phyloP scores from a whole-genome alignment of 2,888 invertebrate species.

The Drosophila borborema region DNA sequence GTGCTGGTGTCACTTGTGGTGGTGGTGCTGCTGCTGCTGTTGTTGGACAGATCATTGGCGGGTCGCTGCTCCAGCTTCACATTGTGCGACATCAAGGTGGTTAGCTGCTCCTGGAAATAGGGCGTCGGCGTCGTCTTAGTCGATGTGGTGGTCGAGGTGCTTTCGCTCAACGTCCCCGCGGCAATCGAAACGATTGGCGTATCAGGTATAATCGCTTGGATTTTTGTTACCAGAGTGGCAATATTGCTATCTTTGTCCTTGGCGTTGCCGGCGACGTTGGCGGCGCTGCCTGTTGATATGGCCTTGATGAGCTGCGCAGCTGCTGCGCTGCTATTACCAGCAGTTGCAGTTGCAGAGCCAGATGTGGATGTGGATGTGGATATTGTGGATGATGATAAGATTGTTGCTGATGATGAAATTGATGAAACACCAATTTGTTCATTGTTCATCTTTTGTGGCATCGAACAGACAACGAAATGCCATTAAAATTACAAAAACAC shows the following conservation, averaged over 20 bases:
- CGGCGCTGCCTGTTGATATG: slow-evolving; percentile 60
- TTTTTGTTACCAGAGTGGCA: slow-evolving; percentile 62
- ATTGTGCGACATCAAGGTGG: slow-evolving; percentile 68
- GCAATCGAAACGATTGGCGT: slow-evolving; percentile 83
- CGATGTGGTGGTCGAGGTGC: slow-evolving; percentile 82
- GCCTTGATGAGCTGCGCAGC: slow-evolving; percentile 60
- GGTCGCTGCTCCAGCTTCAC: slow-evolving; percentile 49
- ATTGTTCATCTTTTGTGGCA: slow-evolving; percentile 80
- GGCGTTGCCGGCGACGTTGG: slow-evolving; percentile 14
- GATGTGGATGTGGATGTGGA: slow-evolving; percentile 36
- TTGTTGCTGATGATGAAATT: slow-evolving; percentile 51
- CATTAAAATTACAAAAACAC: slow-evolving; percentile 57
- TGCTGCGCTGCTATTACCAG: slow-evolving; percentile 39
- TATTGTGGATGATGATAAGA: slow-evolving; percentile 30
- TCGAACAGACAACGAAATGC: slow-evolving; percentile 69
- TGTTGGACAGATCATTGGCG: slow-evolving; percentile 26
- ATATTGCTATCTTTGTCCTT: slow-evolving; percentile 27
- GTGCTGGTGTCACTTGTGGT: background rate
- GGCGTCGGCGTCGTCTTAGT: slow-evolving; percentile 82
- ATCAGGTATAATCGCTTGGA: slow-evolving; percentile 78
- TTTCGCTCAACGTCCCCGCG: slow-evolving; percentile 79
- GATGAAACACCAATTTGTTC: slow-evolving; percentile 77
- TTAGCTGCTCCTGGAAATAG: slow-evolving; percentile 62
- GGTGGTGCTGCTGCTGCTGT: slow-evolving; percentile 4
- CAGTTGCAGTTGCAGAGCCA: slow-evolving; percentile 41